Evolutionary conservation across 2,888 invertebrate species (phyloP).

Genomic region (Eumacrocentrus americanus): DNA sequence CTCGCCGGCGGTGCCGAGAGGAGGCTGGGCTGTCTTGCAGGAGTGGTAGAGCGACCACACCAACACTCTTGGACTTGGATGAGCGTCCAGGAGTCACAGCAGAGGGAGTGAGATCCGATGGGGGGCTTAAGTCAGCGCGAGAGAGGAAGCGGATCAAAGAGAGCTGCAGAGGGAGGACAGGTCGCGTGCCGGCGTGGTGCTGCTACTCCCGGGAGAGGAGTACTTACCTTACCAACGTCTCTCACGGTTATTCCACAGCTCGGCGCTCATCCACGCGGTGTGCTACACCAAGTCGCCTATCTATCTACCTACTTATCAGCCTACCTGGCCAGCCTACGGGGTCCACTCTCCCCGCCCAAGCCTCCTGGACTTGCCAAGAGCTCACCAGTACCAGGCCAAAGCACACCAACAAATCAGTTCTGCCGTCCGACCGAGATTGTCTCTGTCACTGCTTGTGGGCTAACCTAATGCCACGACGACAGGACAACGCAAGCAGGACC

Average conservation of each 20-base stretch:
- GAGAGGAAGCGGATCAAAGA: constrained; percentile 38
- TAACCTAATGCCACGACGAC: background rate
- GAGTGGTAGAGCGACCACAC: constrained; percentile 27
- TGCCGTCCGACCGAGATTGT: background rate
- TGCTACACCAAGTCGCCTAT: constrained; percentile 43
- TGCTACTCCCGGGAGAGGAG: constrained; percentile 46
- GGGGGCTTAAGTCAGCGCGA: constrained; percentile 29
- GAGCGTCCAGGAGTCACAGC: constrained; percentile 7
- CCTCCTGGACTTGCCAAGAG: constrained; percentile 4
- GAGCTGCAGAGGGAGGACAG: constrained; percentile 47
- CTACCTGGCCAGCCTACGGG: constrained; percentile 44
- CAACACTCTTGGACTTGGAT: too few relatives aligned
- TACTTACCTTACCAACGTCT: constrained; percentile 53
- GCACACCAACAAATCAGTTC: background rate
- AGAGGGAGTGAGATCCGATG: constrained; percentile 33
- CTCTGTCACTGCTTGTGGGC: background rate
- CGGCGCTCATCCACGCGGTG: constrained; percentile 38
- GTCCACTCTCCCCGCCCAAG: constrained; percentile 40
- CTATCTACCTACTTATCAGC: constrained; percentile 48
- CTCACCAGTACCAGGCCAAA: too few relatives aligned
- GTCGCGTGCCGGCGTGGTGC: constrained; percentile 60
- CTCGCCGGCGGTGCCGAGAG: constrained; percentile 24
- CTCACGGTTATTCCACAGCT: constrained; percentile 51
- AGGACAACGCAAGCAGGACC: background rate
- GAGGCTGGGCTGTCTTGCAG: constrained; percentile 27